A percentile compares a stretch with the other conserved stretches of the same genome.
These are phyloP conservation scores for Minunthozetes semirufus DNA, from an alignment of 2,888 invertebrate species.

Conservation along the genomic window DNA sequence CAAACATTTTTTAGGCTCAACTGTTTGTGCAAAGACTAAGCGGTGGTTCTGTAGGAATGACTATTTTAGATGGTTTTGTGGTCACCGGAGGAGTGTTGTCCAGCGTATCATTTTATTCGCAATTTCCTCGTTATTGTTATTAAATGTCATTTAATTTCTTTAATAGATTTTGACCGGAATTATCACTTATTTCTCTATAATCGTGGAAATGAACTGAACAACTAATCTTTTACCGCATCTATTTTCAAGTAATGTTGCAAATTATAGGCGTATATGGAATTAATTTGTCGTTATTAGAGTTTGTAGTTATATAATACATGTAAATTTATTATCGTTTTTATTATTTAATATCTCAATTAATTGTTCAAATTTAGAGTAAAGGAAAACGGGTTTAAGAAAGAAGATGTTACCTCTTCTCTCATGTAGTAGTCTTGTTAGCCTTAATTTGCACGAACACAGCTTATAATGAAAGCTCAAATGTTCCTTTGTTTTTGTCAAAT, in stretches of 20 bases:
- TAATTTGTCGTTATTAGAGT: neutral
- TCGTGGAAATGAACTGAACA: neutral
- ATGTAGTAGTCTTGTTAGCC: no score
- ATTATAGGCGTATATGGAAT: neutral
- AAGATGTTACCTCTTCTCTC: no score
- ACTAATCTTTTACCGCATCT: neutral
- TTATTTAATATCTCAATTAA: no score
- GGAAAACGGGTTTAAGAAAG: no score
- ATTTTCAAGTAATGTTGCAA: neutral
- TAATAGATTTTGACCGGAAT: constrained; percentile 3
- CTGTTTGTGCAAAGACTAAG: constrained; percentile 32
- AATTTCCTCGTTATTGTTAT: no score
- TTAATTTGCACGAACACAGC: no score
- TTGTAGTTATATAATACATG: no score
- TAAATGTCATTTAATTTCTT: neutral
- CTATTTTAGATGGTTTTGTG: constrained; percentile 33
- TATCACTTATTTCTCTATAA: constrained; percentile 14
- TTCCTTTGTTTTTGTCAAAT: no score
- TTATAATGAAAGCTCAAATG: no score
- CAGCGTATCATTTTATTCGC: constrained; percentile 26
- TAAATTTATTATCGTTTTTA: no score
- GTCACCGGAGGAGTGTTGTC: constrained; percentile 33
- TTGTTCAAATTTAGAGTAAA: no score
- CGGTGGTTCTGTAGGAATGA: constrained; percentile 13
- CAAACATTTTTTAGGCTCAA: constrained; percentile 18